phyloP scores from a whole-genome alignment of 2,797 vertebrate species.

The Rhinella marina region DNA sequence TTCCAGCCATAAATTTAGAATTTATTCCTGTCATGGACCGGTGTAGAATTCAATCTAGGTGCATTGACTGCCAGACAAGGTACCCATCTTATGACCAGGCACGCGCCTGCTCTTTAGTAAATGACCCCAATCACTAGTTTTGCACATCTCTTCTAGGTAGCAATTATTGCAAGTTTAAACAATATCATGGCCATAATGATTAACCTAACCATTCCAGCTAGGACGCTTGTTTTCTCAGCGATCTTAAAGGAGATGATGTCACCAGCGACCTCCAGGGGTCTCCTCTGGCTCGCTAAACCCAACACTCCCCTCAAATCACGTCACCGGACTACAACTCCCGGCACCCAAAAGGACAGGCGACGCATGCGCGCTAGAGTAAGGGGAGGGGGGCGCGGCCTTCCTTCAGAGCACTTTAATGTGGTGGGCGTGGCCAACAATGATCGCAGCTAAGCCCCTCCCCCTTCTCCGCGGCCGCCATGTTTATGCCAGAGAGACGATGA shows the following conservation, averaged over 20 bases:
- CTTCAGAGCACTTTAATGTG: not conserved
- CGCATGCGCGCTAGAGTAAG: not conserved
- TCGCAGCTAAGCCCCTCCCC: conserved; percentile 40
- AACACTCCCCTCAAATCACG: not conserved
- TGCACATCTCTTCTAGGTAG: too few relatives aligned
- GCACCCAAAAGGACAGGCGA: not conserved
- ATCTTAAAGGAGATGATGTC: not conserved
- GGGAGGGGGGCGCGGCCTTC: accelerated
- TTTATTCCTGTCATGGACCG: too few relatives aligned
- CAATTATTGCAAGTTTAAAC: too few relatives aligned
- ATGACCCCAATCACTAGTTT: too few relatives aligned
- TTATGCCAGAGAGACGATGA: conserved; percentile 55
- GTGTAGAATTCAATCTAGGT: too few relatives aligned
- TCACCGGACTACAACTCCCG: conserved; percentile 20
- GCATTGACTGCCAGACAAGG: too few relatives aligned
- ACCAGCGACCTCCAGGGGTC: conserved; percentile 25
- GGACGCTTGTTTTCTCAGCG: not conserved
- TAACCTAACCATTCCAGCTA: not conserved
- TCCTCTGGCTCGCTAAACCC: conserved; percentile 1
- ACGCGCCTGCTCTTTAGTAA: too few relatives aligned
- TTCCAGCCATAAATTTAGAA: too few relatives aligned
- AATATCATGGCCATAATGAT: too few relatives aligned
- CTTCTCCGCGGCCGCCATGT: conserved; percentile 57
- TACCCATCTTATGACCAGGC: too few relatives aligned
- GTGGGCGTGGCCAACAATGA: conserved; percentile 27